Evolutionary conservation across 2,797 vertebrate species (phyloP).

Genomic region (Acomys russatus): DNA sequence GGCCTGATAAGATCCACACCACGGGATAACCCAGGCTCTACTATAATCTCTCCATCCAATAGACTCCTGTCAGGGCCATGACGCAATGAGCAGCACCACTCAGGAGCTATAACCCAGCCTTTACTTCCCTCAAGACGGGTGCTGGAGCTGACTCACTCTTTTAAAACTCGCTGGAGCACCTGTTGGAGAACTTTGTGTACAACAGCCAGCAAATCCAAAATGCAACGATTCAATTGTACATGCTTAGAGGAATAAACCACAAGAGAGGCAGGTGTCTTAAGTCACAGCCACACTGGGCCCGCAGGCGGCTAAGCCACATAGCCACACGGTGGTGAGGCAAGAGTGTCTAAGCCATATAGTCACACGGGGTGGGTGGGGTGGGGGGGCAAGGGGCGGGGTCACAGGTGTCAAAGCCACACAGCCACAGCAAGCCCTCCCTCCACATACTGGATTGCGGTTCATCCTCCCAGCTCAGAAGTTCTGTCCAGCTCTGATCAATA

Average conservation of each 20-base stretch:
- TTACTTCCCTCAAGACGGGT: neutral
- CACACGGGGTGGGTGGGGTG: fast-evolving
- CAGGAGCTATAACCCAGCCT: neutral
- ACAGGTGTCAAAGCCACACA: neutral
- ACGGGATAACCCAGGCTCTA: neutral
- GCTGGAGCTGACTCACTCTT: neutral
- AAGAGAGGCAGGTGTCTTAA: neutral
- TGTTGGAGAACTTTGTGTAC: neutral
- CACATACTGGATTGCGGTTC: neutral
- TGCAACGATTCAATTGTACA: no score
- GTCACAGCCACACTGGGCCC: neutral
- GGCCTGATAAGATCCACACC: neutral
- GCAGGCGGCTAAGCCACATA: neutral
- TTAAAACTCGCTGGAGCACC: neutral
- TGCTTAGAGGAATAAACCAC: neutral
- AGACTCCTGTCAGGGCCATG: neutral
- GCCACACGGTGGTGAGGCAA: neutral
- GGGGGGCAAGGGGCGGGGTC: no score
- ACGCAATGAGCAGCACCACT: neutral
- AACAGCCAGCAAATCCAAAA: neutral
- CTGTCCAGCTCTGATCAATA: neutral
- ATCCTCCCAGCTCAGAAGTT: neutral
- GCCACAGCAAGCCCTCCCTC: neutral
- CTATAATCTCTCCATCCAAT: neutral
- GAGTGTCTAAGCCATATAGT: neutral